Evolutionary conservation across 2,113 vertebrate species (phyloP).

Genomic region (Oncorhynchus kisutch): DNA sequence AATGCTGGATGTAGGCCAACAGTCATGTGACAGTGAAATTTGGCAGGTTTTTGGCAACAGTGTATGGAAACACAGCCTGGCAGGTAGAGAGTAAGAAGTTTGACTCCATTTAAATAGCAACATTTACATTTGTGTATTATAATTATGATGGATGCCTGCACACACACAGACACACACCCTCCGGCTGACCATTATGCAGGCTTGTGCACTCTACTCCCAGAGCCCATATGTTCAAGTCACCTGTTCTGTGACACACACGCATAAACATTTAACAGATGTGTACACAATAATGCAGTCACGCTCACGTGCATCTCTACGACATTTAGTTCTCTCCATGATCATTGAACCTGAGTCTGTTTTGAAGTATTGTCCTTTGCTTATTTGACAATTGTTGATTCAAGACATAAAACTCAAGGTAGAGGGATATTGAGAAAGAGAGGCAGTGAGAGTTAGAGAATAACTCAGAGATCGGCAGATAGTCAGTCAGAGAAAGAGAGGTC

Average conservation of each 20-base stretch:
- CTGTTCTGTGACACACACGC: slow-evolving; percentile 31
- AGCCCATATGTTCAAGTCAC: neutral
- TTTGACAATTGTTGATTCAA: too few relatives aligned
- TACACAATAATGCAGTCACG: slow-evolving; percentile 19
- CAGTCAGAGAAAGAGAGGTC: too few relatives aligned
- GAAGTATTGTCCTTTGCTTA: neutral
- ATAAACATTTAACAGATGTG: slow-evolving; percentile 26
- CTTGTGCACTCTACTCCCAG: slow-evolving; percentile 14
- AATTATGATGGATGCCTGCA: neutral
- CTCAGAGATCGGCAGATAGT: too few relatives aligned
- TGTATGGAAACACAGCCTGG: neutral
- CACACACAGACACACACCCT: slow-evolving; percentile 16
- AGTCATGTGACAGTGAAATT: slow-evolving; percentile 6
- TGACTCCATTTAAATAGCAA: neutral
- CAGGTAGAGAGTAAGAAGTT: slow-evolving; percentile 2
- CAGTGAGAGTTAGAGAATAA: neutral
- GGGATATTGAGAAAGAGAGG: too few relatives aligned
- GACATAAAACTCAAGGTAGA: too few relatives aligned
- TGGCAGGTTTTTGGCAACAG: slow-evolving; percentile 14
- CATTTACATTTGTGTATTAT: neutral
- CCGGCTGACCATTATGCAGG: slow-evolving; percentile 45
- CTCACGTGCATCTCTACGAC: neutral
- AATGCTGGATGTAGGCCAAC: slow-evolving; percentile 9
- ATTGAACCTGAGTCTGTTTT: neutral
- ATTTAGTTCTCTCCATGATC: slow-evolving; percentile 11